Conservation (phyloP, 2,113 vertebrate species). For the Eudyptes chrysolophus region DNA sequence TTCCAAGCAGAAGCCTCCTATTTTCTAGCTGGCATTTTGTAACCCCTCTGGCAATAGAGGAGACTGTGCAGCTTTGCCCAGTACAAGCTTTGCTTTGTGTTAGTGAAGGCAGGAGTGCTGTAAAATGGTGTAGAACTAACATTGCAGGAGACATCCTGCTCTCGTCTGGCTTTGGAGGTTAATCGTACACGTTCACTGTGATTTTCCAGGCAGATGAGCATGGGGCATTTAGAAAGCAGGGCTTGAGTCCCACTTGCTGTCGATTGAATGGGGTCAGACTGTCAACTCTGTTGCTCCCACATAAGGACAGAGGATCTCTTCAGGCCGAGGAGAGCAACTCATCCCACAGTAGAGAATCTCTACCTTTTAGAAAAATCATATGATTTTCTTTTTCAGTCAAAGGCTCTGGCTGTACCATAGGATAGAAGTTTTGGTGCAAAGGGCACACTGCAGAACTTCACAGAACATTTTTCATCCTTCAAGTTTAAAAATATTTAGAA, state of each 20-base stretch:
- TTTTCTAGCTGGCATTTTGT: not conserved
- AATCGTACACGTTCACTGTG: not conserved
- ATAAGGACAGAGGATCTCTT: not conserved
- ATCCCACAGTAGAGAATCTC: not conserved
- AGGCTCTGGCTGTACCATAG: not conserved
- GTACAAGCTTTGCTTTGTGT: not conserved
- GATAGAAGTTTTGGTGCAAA: not conserved
- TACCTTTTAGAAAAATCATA: not conserved
- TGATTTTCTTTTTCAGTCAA: not conserved
- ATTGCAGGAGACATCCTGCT: not conserved
- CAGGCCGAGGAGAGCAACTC: not conserved
- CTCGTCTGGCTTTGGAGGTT: not conserved
- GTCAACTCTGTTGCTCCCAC: not conserved
- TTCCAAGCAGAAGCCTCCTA: not conserved
- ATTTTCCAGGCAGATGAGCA: not conserved
- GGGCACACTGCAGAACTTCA: not conserved
- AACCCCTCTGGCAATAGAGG: not conserved
- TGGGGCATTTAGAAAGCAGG: not conserved
- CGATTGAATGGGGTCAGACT: not conserved
- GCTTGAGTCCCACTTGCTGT: not conserved
- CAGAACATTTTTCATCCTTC: not conserved
- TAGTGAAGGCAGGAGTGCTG: not conserved
- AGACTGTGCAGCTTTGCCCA: not conserved
- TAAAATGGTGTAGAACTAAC: not conserved
- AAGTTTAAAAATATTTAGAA: not conserved